Conservation (phyloP, 2,888 invertebrate genomes). For the Biston betularia region DNA sequence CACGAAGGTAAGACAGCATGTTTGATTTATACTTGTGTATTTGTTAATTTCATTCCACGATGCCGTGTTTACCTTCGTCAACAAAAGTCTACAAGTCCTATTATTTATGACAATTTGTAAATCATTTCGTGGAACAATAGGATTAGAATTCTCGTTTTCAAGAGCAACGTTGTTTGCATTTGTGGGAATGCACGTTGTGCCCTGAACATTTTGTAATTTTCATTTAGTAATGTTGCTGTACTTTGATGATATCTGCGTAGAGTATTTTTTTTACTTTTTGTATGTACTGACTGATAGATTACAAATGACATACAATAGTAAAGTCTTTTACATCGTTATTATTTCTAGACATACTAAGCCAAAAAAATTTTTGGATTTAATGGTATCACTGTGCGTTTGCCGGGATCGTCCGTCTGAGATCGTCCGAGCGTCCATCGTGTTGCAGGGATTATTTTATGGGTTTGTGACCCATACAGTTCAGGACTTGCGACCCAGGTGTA, state of each 20-base stretch:
- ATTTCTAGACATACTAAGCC: too few species aligned
- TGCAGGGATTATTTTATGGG: too few species aligned
- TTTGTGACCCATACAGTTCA: too few species aligned
- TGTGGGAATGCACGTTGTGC: not conserved
- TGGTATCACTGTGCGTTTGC: too few species aligned
- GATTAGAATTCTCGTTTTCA: slow-evolving; percentile 35
- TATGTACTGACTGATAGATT: too few species aligned
- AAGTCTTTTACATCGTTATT: too few species aligned
- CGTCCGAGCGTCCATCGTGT: too few species aligned
- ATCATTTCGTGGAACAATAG: slow-evolving; percentile 40
- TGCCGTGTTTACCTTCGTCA: slow-evolving; percentile 50
- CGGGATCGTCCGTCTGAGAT: too few species aligned
- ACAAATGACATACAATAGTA: too few species aligned
- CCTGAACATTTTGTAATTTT: not conserved
- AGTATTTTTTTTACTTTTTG: not conserved
- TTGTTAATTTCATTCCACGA: slow-evolving; percentile 50
- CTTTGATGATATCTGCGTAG: not conserved
- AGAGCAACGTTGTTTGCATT: slow-evolving; percentile 25
- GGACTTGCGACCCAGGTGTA: too few species aligned
- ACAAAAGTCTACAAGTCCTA: slow-evolving; percentile 51
- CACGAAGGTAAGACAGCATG: slow-evolving; percentile 51
- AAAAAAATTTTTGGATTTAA: too few species aligned
- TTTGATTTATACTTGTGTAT: slow-evolving; percentile 51
- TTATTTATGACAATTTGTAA: slow-evolving; percentile 51
- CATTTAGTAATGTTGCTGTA: not conserved